Base-by-base conservation (phyloP, 2,113 vertebrate species). In the Anguilla rostrata region DNA sequence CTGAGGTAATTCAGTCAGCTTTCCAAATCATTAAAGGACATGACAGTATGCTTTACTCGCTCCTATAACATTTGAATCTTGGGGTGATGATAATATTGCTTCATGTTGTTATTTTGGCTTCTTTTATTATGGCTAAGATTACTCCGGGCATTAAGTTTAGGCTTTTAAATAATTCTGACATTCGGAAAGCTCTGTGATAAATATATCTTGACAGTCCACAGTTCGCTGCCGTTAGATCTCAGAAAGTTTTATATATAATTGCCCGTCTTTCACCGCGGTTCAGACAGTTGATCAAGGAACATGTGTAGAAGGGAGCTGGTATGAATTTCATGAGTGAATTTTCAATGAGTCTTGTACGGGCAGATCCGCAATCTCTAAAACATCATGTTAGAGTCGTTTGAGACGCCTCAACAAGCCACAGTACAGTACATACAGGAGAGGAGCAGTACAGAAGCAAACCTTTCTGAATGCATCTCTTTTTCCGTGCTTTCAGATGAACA, bases 261-360 rank as follows among this genome's bases (percentile, higher is more conserved):
- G 89, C 88, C 84, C 82, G 87, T 88, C 8, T 90, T 90, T 85
- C 81, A 46, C 83, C 82, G 84, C 43, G 71, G 90, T 87, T 87
- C 81, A 87, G 89, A 90, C 86, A 88, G 82, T 20, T 88, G 92
- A 89, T 88, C 56, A 91, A 91, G 83, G 89, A 91, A 84, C 84
- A 89, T 84, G 88, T 87, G 88, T 14, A 87, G 84, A 87, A 57
- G 84, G 9, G 41, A 40, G 56, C 88, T n/a, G 82, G 81, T 63
- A 57, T 49, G 29, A 56, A 57, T 41, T 53, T 7, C 15, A 20
- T 26, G 49, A 53, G 49, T 53, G 49, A 53, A 53, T 53, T 53
- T 53, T 53, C 49, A 71, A 84, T 41, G 39, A 22, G 15, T 41
- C 41, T 66, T 84, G n/a, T 26, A 9, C 57, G 26, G 81, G 11